These are phyloP conservation scores for Parnassius glacialis DNA, from an alignment of 2,888 invertebrate genomes.

Conservation along the genomic window DNA sequence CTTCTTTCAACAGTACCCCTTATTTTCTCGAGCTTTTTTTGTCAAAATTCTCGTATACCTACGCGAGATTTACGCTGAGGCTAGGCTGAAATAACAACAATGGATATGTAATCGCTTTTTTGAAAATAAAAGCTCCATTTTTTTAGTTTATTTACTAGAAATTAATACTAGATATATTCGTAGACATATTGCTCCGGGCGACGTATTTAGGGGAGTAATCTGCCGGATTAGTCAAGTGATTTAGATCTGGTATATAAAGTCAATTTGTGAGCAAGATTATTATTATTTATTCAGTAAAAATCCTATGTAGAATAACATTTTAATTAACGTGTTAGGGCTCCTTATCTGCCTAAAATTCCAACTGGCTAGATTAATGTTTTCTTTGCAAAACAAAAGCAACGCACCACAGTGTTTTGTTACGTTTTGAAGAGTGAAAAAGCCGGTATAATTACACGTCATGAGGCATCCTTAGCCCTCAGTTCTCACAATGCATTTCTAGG, in stretches of 20 bases:
- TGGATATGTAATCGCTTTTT: constrained; percentile 16
- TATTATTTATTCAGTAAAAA: too few relatives aligned
- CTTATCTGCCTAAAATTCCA: too few relatives aligned
- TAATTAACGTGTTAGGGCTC: too few relatives aligned
- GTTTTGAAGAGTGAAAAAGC: too few relatives aligned
- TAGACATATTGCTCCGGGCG: background rate
- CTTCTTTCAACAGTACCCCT: constrained; percentile 59
- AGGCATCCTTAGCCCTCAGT: too few relatives aligned
- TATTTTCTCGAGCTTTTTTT: constrained; percentile 32
- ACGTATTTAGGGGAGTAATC: constrained; percentile 1
- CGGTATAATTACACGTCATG: too few relatives aligned
- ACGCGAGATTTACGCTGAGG: constrained; percentile 9
- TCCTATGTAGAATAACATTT: too few relatives aligned
- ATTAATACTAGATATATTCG: constrained; percentile 10
- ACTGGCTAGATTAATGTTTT: too few relatives aligned
- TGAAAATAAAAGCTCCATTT: constrained; percentile 9
- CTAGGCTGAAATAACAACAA: constrained; percentile 21
- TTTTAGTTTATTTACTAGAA: constrained; percentile 15
- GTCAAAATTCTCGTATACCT: constrained; percentile 21
- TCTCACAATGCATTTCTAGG: too few relatives aligned
- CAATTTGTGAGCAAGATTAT: background rate
- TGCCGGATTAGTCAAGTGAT: background rate
- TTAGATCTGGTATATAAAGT: background rate
- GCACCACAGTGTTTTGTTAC: too few relatives aligned
- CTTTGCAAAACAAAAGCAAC: too few relatives aligned